Conservation (phyloP, 1,140 invertebrate species). For the Paralvinella palmiformis region DNA sequence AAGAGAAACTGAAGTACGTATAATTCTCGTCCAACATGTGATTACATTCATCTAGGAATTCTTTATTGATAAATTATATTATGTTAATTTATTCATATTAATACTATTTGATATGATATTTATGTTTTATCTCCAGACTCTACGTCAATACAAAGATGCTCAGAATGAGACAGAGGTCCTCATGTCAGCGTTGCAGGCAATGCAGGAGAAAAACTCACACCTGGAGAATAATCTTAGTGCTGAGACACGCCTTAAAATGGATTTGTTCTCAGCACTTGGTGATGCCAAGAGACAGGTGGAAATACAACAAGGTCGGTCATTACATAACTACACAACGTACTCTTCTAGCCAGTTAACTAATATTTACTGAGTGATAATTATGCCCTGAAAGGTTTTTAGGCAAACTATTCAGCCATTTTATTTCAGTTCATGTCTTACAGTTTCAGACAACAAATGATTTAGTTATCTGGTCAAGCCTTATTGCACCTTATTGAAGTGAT, state of each 20-base stretch:
- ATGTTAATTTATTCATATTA: too few relatives aligned
- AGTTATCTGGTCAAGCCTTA: too few relatives aligned
- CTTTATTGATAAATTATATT: not conserved
- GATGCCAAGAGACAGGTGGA: constrained; percentile 88
- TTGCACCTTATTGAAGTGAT: too few relatives aligned
- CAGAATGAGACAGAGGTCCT: constrained; percentile 74
- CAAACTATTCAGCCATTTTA: too few relatives aligned
- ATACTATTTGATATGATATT: too few relatives aligned
- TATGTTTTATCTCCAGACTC: constrained; percentile 39
- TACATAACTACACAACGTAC: too few relatives aligned
- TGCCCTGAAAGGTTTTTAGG: too few relatives aligned
- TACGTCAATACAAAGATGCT: constrained; percentile 62
- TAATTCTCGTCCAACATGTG: not conserved
- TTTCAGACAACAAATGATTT: too few relatives aligned
- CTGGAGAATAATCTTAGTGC: constrained; percentile 88
- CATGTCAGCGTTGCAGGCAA: constrained; percentile 68
- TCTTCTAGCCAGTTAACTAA: too few relatives aligned
- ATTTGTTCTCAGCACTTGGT: constrained; percentile 90
- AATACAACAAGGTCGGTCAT: constrained; percentile 79
- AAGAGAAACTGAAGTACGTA: constrained; percentile 54
- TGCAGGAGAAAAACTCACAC: constrained; percentile 82
- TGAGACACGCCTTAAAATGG: constrained; percentile 91
- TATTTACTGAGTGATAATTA: too few relatives aligned
- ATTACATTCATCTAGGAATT: not conserved
- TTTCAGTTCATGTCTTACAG: too few relatives aligned